A percentile compares a stretch with the other conserved stretches of the same genome.
Evolutionary conservation across 2,888 invertebrate species (phyloP).

Genomic region (Epicampocera succincta): DNA sequence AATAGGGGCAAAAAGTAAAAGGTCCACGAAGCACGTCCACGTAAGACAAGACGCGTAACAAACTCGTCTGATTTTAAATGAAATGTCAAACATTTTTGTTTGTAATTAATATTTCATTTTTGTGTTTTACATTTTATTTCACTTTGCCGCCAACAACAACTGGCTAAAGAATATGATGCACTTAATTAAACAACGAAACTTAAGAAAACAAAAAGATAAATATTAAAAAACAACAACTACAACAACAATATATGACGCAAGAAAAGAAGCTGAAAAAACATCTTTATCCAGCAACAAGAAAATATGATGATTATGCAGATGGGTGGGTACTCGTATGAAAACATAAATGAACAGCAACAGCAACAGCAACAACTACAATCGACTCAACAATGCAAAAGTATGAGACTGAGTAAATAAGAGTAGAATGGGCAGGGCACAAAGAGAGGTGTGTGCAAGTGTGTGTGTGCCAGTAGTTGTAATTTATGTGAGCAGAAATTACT

Average conservation of each 20-base stretch:
- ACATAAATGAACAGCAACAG: slow-evolving; percentile 11
- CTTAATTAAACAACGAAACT: not conserved
- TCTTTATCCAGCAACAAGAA: slow-evolving; percentile 20
- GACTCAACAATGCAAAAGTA: not conserved
- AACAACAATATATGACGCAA: slow-evolving; percentile 1
- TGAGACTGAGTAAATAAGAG: not conserved
- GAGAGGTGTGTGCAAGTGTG: not conserved
- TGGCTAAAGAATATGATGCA: not conserved
- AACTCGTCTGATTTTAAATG: not conserved
- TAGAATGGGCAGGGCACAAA: no score
- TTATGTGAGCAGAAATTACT: not conserved
- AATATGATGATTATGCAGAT: slow-evolving; percentile 7
- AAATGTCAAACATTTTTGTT: slow-evolving; percentile 8
- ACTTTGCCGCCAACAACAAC: not conserved
- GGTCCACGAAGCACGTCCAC: no score
- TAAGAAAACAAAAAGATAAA: not conserved
- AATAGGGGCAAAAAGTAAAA: no score
- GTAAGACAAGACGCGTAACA: not conserved
- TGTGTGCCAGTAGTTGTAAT: slow-evolving; percentile 6
- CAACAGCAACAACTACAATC: not conserved
- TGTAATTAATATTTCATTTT: slow-evolving; percentile 52
- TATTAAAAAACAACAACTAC: no score
- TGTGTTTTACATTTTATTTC: slow-evolving; percentile 27
- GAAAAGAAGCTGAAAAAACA: not conserved
- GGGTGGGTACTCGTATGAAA: not conserved